Evolutionary conservation across 2,113 vertebrate genomes (phyloP), one percentile per base, ranked within the genome.

Genomic region (Crotophaga sulcirostris): DNA sequence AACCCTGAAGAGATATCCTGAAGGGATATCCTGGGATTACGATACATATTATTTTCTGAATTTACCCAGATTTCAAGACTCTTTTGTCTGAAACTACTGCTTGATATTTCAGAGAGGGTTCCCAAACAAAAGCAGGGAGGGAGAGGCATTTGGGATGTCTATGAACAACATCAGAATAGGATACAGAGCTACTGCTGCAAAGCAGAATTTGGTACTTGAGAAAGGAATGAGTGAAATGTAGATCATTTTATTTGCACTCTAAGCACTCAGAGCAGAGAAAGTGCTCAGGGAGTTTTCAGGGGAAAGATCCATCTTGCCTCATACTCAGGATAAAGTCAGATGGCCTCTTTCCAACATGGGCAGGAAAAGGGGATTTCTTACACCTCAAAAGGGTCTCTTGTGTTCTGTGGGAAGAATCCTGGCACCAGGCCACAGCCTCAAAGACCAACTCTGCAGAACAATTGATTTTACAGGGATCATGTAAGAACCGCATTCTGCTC

Each of bases 151-250:
- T 38, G 66, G 28, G 56, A 45, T 67, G 11, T 74, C 42, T 29
- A 9, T 29, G 54, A 73, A 31, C 13, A 40, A 20, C 3, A 2
- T 47, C 55, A 23, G 76, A 80, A 74, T 10, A 23, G 68, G 59
- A 79, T 2, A 19, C 4, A 28, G 49, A 93, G 64, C 47, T 88
- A 28, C 52, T 0, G 6, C 68, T 59, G 63, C 47, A 63, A 69
- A 83, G 6, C 34, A 77, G 33, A 42, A 59, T 76, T 80, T 44
- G 44, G 68, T 86, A 55, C 78, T 72, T 58, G 51, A 93, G 70
- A 93, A 69, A 79, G 63, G 87, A 90, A 85, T 54, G 72, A 90
- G 34, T 59, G 68, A 91, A 93, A 90, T 59, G 63, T 34, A n/a
- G 73, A 90, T 66, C 0, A 7, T 80, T 89, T 86, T 74, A 70